A percentile compares a stretch with the other conserved stretches of the same genome.
These are phyloP conservation scores for Onchidella celtica DNA, from an alignment of 2,888 invertebrate genomes.

Conservation along the genomic window DNA sequence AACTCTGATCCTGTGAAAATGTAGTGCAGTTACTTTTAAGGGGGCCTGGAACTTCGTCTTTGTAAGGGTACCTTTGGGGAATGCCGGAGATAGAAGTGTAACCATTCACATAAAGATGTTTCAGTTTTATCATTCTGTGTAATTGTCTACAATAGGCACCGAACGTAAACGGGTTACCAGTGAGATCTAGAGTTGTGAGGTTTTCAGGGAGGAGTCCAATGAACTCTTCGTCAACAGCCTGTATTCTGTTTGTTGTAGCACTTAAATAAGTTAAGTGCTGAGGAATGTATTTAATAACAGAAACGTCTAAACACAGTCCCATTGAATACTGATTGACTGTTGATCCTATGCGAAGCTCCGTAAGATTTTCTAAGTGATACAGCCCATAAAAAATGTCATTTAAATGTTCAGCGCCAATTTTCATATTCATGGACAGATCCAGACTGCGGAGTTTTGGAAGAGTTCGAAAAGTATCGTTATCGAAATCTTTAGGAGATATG, in stretches of 20 bases:
- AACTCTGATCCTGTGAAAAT: no score
- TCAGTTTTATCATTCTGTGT: conserved; percentile 8
- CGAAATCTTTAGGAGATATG: no score
- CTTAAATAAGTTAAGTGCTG: conserved; percentile 28
- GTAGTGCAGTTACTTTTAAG: no score
- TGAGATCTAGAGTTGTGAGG: conserved; percentile 26
- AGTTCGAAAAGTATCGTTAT: no score
- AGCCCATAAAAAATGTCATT: conserved; percentile 43
- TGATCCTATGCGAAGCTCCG: conserved; percentile 21
- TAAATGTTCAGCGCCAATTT: no score
- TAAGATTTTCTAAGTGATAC: conserved; percentile 3
- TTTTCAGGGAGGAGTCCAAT: conserved; percentile 25
- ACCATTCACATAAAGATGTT: background rate
- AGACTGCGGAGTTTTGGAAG: no score
- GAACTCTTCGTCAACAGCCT: conserved; percentile 7
- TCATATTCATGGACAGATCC: no score
- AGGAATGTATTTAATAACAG: conserved; percentile 27
- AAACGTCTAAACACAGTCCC: conserved; percentile 29
- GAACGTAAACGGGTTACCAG: conserved; percentile 41
- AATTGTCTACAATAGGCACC: conserved; percentile 42
- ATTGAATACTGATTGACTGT: conserved; percentile 40
- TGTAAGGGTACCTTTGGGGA: no score
- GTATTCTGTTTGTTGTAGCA: conserved; percentile 39
- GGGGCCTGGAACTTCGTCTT: no score
- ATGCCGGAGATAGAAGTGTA: no score